Percentiles rank a stretch among this genome's conserved stretches.
Conservation (phyloP, 2,797 vertebrate species). For the Sebastiscus tertius region DNA sequence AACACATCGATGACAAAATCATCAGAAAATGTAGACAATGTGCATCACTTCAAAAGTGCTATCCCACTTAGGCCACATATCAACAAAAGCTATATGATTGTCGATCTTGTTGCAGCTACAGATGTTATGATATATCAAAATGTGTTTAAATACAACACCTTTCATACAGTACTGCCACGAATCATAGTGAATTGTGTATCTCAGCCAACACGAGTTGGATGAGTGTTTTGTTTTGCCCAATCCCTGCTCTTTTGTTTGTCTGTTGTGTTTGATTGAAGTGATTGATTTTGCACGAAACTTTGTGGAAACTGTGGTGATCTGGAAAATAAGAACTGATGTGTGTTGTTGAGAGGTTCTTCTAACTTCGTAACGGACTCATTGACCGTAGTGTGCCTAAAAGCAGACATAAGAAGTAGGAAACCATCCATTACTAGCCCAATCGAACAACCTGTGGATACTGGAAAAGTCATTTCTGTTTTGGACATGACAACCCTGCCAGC, state of each 20-base stretch:
- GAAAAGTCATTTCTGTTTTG: neutral
- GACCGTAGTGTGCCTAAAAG: neutral
- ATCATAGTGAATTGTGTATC: neutral
- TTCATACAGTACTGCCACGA: slow-evolving; percentile 4
- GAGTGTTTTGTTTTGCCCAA: slow-evolving; percentile 16
- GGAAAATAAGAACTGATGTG: slow-evolving; percentile 4
- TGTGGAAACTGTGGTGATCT: slow-evolving; percentile 33
- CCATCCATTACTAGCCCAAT: neutral
- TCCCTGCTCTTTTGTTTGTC: neutral
- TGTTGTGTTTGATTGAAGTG: slow-evolving; percentile 6
- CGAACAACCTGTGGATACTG: slow-evolving; percentile 8
- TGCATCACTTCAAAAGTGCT: neutral
- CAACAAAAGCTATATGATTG: neutral
- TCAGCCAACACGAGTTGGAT: neutral
- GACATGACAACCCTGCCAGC: neutral
- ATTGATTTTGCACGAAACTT: slow-evolving; percentile 31
- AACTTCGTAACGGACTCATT: slow-evolving; percentile 19
- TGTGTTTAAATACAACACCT: slow-evolving; percentile 5
- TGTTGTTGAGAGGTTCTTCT: neutral
- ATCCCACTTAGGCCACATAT: neutral
- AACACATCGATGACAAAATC: neutral
- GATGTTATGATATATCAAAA: neutral
- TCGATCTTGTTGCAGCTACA: neutral
- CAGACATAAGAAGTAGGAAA: neutral
- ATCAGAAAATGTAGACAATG: neutral